These are phyloP conservation scores for Archips xylosteana DNA, from an alignment of 2,888 invertebrate species.

Conservation along the genomic window DNA sequence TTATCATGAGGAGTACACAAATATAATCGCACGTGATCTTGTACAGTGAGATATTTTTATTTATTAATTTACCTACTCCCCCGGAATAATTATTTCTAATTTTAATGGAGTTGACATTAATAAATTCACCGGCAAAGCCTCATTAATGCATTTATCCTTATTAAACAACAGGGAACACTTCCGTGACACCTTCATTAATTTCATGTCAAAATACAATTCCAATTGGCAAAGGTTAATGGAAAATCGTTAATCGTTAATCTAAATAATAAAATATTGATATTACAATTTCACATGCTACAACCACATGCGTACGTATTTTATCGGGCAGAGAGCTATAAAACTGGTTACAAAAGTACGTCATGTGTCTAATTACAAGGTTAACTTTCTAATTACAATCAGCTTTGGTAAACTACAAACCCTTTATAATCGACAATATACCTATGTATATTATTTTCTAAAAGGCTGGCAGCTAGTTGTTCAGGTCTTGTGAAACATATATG, in stretches of 20 bases:
- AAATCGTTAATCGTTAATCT: conserved; percentile 1
- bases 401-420: too few relatives aligned
- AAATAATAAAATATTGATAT: background rate
- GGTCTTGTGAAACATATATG: too few relatives aligned
- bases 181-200: conserved; percentile 28
- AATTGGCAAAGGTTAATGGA: conserved; percentile 19
- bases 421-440: too few relatives aligned
- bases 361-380: background rate
- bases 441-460: too few relatives aligned
- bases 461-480: too few relatives aligned
- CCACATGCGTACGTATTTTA: background rate
- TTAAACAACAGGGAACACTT: conserved; percentile 33
- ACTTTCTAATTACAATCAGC: too few relatives aligned
- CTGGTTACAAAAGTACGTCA: background rate
- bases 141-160: conserved; percentile 28
- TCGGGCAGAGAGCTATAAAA: too few relatives aligned
- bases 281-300: background rate
- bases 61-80: background rate
- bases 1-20: background rate
- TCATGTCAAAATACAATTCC: conserved; percentile 21
- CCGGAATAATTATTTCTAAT: background rate
- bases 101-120: conserved; percentile 4
- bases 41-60: background rate
- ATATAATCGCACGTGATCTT: too few relatives aligned
- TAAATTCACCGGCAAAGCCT: conserved; percentile 10